Base-by-base conservation (phyloP, 2,888 invertebrate genomes). In the Aplocera efformata region DNA sequence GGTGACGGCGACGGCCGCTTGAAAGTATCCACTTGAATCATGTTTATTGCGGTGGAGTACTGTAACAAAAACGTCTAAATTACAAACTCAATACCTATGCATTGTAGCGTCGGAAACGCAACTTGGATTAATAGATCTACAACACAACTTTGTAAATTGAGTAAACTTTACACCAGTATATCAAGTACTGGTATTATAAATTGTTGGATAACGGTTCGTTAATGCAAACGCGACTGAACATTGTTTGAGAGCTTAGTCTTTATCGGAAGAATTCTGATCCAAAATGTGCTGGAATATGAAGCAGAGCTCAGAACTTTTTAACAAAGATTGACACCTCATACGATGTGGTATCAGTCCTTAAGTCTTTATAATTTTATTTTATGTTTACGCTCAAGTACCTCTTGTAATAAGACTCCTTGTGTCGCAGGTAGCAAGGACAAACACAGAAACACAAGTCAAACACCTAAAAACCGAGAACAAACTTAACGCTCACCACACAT, bases 1-100 rank as follows among this genome's bases (percentile, higher is more conserved):
- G 88, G 85, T 13, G 88, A 88, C 9, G 88, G 88, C 27, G 89
- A 88, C n/a, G 88, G 75, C 23, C 82, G 77, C 56, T 85, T 88
- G 49, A 73, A 80, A 44, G 67, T 72, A 30, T 88, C 86, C 46
- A 84, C 75, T 72, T 88, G 84, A 68, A 84, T 82, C 88, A 86
- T 86, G 39, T 48, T 71, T 59, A 31, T 32, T 11, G 24, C 32
- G 42, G 34, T 34, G 27, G 32, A 5, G 1, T 23, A 13, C 29
- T 53, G 48, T 38, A 52, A 53, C 26, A 23, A 31, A 30, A 41
- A 5, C 13, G 13, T 17, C 5, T 17, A 17, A 17, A 17, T 5
- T 17, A 17, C 13, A 17, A 17, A 3, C 13, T 2, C 13, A 17
- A 17, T 3, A 17, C 13, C 3, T 2, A 17, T 17, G 5, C 13